Base-by-base conservation (phyloP, 1,140 invertebrate species). In the Hylyphantes graminicola region DNA sequence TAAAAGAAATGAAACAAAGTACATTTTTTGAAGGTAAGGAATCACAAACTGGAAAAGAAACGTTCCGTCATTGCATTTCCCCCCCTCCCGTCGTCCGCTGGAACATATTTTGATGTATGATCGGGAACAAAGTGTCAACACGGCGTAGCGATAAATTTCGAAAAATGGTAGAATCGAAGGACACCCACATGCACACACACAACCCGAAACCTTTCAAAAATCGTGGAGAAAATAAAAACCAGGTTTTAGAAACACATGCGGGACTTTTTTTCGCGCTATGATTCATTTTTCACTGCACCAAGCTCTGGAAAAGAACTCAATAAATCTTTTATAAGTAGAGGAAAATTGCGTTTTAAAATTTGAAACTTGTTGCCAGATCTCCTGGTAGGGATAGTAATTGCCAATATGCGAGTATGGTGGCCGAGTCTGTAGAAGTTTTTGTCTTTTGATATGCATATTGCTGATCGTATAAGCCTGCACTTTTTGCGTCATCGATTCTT, bases 311-410 rank as follows among this genome's bases (percentile, higher is more conserved):
- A 78, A 78, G 51, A 68, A 78, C 48, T 65, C 79, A 35, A 81
- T 81, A 81, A 81, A 81, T 81, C 79, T 81, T 81, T 81, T 50
- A 81, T 81, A 73, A 81, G 68, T 63, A 81, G 67, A 48, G 67
- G 59, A 81, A 73, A 81, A 73, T 81, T 72, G 67, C 68, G 57
- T 81, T 73, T 72, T 73, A 81, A 81, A 73, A 63, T 73, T 81
- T 73, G 68, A 64, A 81, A 81, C 79, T 81, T 73, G 55, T 63
- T 81, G 79, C 79, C 79, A 73, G 64, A 54, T 70, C 51, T 21
- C 21, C 17, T 17, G 7, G 21, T 19, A 48, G 65, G 15, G 21
- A 48, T 59, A 57, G 77, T 80, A 80, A 80, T 80, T 80, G 77
- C 77, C 77, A 80, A 80, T 80, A 68, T 57, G 9, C 19, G 72